A percentile compares a stretch with the other conserved stretches of the same genome.
Evolutionary conservation across 2,113 vertebrate species (phyloP).

Genomic region (Upupa epops): DNA sequence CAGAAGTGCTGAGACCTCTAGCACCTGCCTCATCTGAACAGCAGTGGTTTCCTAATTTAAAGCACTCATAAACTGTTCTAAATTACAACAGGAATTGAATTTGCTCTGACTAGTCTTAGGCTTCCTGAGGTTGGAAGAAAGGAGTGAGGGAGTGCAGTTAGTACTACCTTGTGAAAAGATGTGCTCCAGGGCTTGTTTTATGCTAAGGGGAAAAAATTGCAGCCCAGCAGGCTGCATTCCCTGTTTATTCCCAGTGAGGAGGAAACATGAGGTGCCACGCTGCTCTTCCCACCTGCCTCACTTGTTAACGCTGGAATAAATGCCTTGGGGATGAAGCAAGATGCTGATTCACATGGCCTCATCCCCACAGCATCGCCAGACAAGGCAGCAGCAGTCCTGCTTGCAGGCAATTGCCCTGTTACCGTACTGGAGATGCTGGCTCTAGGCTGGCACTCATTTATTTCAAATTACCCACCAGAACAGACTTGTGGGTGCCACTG

Average conservation of each 20-base stretch:
- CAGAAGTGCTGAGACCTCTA: conserved; percentile 37
- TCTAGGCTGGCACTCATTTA: neutral
- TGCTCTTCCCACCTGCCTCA: neutral
- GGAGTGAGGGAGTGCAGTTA: neutral
- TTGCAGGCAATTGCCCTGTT: neutral
- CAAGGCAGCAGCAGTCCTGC: neutral
- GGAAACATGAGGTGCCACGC: fast-evolving
- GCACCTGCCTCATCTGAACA: conserved; percentile 42
- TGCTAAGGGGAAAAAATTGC: neutral
- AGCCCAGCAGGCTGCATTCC: neutral
- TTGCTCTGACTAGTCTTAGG: neutral
- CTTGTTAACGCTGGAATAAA: neutral
- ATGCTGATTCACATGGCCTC: neutral
- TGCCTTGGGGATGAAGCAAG: neutral
- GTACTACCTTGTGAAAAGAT: neutral
- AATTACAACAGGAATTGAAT: conserved; percentile 47
- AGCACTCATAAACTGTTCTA: conserved; percentile 23
- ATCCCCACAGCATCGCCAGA: neutral
- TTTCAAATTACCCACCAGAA: neutral
- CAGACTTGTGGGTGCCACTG: neutral
- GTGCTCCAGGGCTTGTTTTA: neutral
- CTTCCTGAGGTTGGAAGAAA: conserved; percentile 7
- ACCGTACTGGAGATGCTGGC: neutral
- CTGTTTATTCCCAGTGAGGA: neutral
- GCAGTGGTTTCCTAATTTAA: conserved; percentile 30